Percentiles rank a stretch among this genome's conserved stretches.
Evolutionary conservation across 2,113 vertebrate species (phyloP).

Genomic region (Eptesicus fuscus): DNA sequence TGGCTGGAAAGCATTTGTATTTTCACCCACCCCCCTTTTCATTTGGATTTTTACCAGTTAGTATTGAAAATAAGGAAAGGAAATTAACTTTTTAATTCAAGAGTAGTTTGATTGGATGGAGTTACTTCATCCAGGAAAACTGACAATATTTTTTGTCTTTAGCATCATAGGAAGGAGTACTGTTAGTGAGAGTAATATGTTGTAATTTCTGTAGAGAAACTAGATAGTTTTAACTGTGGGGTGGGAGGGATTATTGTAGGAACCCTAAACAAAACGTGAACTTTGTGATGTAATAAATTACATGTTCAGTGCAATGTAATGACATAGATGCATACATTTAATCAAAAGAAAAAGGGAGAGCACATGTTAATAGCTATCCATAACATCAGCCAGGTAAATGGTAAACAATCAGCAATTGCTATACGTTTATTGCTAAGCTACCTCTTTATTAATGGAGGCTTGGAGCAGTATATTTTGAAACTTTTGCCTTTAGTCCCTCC

Average conservation of each 20-base stretch:
- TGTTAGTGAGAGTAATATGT: background rate
- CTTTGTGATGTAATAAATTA: background rate
- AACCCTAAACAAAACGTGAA: background rate
- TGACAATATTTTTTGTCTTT: background rate
- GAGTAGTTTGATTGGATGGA: background rate
- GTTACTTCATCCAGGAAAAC: background rate
- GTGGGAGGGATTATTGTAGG: background rate
- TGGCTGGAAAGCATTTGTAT: background rate
- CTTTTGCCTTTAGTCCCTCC: background rate
- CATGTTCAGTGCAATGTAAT: background rate
- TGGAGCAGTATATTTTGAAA: constrained; percentile 6
- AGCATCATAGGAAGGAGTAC: background rate
- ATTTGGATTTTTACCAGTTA: background rate
- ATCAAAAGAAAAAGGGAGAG: background rate
- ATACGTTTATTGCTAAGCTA: background rate
- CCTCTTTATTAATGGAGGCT: background rate
- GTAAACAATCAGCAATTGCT: background rate
- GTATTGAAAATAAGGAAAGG: constrained; percentile 20
- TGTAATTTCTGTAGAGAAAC: constrained; percentile 38
- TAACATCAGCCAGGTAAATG: background rate
- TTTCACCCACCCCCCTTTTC: background rate
- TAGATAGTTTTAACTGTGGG: background rate
- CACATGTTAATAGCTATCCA: background rate
- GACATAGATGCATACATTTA: background rate
- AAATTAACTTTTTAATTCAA: constrained; percentile 20